Conservation (phyloP, 37 sponge, comb jelly and placozoan species). For the Cliona cf. orientalis region DNA sequence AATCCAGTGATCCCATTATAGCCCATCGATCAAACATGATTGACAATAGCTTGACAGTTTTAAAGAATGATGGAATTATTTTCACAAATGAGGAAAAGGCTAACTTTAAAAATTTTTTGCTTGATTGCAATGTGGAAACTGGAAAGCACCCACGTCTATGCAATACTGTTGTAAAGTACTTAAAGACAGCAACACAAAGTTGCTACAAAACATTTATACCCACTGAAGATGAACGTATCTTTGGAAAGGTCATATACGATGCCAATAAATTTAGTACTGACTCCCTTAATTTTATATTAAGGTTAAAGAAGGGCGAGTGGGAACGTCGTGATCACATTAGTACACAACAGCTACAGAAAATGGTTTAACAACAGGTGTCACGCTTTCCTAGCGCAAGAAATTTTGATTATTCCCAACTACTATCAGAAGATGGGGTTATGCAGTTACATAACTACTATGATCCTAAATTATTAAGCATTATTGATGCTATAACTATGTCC, state of each 20-base stretch:
- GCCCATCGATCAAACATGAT: not conserved
- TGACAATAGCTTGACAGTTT: not conserved
- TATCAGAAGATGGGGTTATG: not conserved
- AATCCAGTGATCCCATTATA: not conserved
- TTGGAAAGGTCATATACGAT: not conserved
- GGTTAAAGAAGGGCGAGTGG: not conserved
- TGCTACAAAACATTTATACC: not conserved
- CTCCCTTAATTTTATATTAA: not conserved
- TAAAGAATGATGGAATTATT: not conserved
- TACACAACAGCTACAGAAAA: not conserved
- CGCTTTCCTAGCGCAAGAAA: not conserved
- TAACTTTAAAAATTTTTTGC: not conserved
- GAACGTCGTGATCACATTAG: not conserved
- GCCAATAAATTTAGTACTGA: not conserved
- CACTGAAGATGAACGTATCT: not conserved
- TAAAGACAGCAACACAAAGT: not conserved
- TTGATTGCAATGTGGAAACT: not conserved
- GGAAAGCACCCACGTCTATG: not conserved
- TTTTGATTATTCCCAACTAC: not conserved
- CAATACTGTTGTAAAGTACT: not conserved
- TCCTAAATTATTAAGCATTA: not conserved
- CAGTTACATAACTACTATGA: not conserved
- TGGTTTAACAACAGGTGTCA: not conserved
- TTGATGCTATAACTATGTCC: not conserved
- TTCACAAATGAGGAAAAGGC: not conserved